phyloP scores from a whole-genome alignment of 2,888 invertebrate genomes.

The Deroplatys truncata region DNA sequence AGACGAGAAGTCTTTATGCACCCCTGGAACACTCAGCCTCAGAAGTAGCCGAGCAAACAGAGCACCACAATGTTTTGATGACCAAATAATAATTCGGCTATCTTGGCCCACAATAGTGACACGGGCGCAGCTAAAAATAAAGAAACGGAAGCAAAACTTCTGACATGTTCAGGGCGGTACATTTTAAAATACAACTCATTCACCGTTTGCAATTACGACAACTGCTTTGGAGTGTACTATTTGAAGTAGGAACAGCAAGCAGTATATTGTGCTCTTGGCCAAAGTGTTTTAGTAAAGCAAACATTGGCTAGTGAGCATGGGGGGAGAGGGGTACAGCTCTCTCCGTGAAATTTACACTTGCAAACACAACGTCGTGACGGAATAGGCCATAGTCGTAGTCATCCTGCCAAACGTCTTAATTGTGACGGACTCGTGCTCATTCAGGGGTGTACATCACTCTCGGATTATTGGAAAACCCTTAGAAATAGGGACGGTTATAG shows the following conservation, averaged over 20 bases:
- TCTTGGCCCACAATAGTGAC: background rate
- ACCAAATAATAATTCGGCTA: background rate
- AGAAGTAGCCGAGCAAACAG: too few species aligned
- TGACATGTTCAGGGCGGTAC: background rate
- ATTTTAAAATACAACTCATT: background rate
- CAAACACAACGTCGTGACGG: background rate
- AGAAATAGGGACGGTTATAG: too few species aligned
- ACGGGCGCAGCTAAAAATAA: background rate
- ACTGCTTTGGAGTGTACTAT: background rate
- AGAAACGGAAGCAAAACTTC: background rate
- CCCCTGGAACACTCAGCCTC: too few species aligned
- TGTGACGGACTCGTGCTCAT: background rate
- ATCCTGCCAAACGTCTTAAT: background rate
- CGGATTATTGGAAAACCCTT: background rate
- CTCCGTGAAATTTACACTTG: conserved; percentile 15
- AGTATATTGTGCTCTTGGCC: background rate
- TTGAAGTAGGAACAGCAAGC: background rate
- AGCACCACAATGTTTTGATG: background rate
- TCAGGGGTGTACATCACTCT: background rate
- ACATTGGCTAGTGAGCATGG: background rate
- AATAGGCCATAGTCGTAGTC: background rate
- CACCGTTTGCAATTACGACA: background rate
- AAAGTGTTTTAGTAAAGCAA: conserved; percentile 24
- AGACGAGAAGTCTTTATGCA: too few species aligned
- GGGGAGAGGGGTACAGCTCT: background rate